Base-by-base conservation (phyloP, 2,888 invertebrate genomes). In the Drosophila recens region DNA sequence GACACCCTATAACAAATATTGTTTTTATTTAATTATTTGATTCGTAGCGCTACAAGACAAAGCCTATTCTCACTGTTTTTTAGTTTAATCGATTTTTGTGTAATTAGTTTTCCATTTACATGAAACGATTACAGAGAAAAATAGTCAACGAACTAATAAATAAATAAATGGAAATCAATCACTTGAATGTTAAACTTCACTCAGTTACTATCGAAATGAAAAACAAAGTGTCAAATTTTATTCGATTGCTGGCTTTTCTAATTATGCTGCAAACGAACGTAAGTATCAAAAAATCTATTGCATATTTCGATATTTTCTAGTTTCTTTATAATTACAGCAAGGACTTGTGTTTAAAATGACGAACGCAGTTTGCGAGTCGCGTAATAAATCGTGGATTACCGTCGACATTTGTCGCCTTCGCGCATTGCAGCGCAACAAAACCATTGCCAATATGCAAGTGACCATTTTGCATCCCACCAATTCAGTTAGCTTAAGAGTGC, bases 341-440 rank as follows among this genome's bases (percentile, higher is more conserved):
- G 64, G 15, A 34, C 1, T 64, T 33, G 6, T 34, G 34, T 42
- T 72, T 27, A 68, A 72, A 46, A 42, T 68, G 64, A 72, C 67
- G 10, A 72, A 74, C 40, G 52, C 34, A 0, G 52, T 72, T 6
- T 72, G 74, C 27, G 63, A 67, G 10, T 57, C 58, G 2, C 13
- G 8, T n/a, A 74, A 74, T 15, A 59, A 72, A 34, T 63, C 72
- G 4, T 67, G 51, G 59, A 42, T 71, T 3, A 13, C 30, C 1
- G 2, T 73, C 1, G 58, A 61, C 0, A 38, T 13, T 4, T 73
- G 72, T 11, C 61, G 62, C 0, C 42, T 73, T 1, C 34, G 30
- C 0, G 71, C 66, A 1, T 2, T 72, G 17, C 45, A 63, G 33
- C 56, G 63, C 3, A 59, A 72, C 15, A 64, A 72, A 46, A 56